These are phyloP conservation scores for Drosophila oshimai DNA, from an alignment of 1,140 invertebrate genomes.

Conservation along the genomic window DNA sequence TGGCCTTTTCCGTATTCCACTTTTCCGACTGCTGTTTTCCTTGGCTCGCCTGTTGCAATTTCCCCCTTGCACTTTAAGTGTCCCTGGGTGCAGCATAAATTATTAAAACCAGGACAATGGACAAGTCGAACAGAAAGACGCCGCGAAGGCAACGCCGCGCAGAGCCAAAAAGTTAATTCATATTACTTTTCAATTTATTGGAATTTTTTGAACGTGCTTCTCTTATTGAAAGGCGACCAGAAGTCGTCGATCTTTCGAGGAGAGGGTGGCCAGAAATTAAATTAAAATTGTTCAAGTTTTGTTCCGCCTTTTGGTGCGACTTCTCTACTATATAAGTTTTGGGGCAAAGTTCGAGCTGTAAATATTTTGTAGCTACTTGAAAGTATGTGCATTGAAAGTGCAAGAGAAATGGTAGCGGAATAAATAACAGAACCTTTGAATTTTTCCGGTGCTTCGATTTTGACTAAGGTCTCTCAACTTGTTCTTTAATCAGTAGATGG, in stretches of 20 bases:
- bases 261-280: constrained; percentile 48
- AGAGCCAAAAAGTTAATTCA: constrained; percentile 75
- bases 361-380: constrained; percentile 17
- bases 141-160: neutral
- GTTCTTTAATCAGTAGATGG: too few species aligned
- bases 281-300: constrained; percentile 68
- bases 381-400: neutral
- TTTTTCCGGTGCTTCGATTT: too few species aligned
- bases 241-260: neutral
- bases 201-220: constrained; percentile 51
- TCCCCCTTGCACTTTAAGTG: constrained; percentile 51
- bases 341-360: constrained; percentile 5
- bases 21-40: neutral
- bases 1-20: neutral
- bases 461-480: too few species aligned
- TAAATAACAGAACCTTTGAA: neutral
- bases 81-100: constrained; percentile 66
- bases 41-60: constrained; percentile 49
- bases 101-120: constrained; percentile 69
- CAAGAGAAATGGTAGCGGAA: neutral
- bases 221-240: constrained; percentile 47
- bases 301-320: constrained; percentile 9
- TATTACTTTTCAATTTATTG: constrained; percentile 80
- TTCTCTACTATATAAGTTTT: constrained; percentile 16
- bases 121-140: neutral